These are phyloP conservation scores for Cephus cinctus DNA, from an alignment of 1,140 invertebrate genomes.

Conservation along the genomic window DNA sequence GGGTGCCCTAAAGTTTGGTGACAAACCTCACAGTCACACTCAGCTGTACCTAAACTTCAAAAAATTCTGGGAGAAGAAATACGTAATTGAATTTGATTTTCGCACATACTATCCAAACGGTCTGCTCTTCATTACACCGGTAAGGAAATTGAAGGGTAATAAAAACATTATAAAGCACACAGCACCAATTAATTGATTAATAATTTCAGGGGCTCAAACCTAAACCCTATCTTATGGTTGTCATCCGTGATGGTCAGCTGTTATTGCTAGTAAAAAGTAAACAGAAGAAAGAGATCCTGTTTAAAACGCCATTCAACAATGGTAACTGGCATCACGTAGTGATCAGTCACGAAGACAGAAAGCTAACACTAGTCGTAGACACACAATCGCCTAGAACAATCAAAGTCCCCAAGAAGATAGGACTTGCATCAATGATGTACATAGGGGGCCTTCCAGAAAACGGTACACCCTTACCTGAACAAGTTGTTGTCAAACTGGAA, in stretches of 20 bases:
- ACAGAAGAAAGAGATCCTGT: conserved; percentile 64
- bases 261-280: conserved; percentile 67
- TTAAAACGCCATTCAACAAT: conserved; percentile 69
- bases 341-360: conserved; percentile 62
- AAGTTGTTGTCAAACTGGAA: conserved; percentile 66
- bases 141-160: conserved; percentile 51
- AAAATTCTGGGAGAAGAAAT: conserved; percentile 69
- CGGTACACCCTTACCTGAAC: conserved; percentile 54
- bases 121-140: conserved; percentile 73
- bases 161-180: not conserved
- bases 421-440: conserved; percentile 70
- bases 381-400: conserved; percentile 60
- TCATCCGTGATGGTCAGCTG: conserved; percentile 71
- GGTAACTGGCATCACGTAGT: conserved; percentile 81
- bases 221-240: conserved; percentile 72
- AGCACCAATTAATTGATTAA: not conserved
- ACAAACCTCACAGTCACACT: conserved; percentile 74
- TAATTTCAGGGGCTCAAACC: conserved; percentile 62
- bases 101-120: conserved; percentile 85
- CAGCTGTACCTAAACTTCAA: conserved; percentile 64
- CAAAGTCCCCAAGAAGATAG: conserved; percentile 69
- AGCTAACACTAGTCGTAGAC: conserved; percentile 70
- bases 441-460: conserved; percentile 75
- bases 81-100: conserved; percentile 78
- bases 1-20: conserved; percentile 84